Evolutionary conservation across 1,140 invertebrate genomes (phyloP).

Genomic region (Pogonognathellus flavescens): DNA sequence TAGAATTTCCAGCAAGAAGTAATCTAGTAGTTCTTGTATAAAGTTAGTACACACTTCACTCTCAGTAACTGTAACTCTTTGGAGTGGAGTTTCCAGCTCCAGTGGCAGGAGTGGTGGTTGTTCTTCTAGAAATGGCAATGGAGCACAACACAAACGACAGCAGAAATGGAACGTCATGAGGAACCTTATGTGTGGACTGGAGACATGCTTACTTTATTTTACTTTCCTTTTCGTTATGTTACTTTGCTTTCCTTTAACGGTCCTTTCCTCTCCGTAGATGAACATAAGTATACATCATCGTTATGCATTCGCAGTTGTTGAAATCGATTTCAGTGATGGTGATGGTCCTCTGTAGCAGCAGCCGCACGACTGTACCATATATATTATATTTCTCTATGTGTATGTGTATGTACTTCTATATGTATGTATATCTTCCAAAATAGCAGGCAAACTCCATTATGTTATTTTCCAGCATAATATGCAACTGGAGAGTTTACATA

Average conservation of each 20-base stretch:
- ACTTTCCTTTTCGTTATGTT: background rate
- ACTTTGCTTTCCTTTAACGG: background rate
- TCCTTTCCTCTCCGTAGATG: conserved; percentile 33
- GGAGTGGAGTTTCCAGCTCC: background rate
- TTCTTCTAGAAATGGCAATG: conserved; percentile 32
- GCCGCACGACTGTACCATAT: background rate
- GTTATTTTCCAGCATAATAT: no score
- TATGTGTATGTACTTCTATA: no score
- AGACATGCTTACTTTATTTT: conserved; percentile 1
- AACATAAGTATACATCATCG: conserved; percentile 50
- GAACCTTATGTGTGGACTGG: conserved; percentile 28
- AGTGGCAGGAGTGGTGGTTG: background rate
- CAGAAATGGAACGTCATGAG: conserved; percentile 33
- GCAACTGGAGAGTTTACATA: no score
- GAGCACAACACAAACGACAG: conserved; percentile 40
- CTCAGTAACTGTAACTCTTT: background rate
- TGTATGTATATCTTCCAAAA: no score
- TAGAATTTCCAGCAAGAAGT: background rate
- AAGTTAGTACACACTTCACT: conserved; percentile 28
- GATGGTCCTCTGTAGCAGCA: conserved; percentile 36
- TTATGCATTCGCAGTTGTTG: conserved; percentile 42
- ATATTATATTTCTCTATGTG: no score
- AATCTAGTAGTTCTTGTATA: conserved; percentile 32
- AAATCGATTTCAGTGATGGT: conserved; percentile 45
- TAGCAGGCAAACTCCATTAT: no score